Base-by-base conservation (phyloP, 2,888 invertebrate genomes). In the Meteorus colon region DNA sequence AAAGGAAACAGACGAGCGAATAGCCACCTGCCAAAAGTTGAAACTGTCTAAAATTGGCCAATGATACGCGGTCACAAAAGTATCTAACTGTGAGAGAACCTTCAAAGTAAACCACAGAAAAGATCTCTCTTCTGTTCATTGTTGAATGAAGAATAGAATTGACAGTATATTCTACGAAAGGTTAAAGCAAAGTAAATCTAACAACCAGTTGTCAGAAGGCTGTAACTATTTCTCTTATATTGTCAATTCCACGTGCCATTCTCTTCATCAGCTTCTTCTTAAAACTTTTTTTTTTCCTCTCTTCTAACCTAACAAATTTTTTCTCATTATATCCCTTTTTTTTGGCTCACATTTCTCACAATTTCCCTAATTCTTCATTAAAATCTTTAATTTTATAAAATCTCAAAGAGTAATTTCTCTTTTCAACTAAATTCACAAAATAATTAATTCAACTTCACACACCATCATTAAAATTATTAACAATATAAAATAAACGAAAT, bases 121-220 rank as follows among this genome's bases (percentile, higher is more conserved):
- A 14, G 16, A 24, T 24, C 24, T n/a, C 48, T 48, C 41, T 48
- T 16, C 16, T 48, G n/a, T 55, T 55, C 55, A 55, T 55, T 55
- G 55, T 55, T 55, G n/a, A 48, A 16, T 48, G 48, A 48, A n/a
- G 48, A 48, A 48, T 48, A 48, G n/a, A 48, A 48, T 16, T 48
- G 48, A 48, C 6, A 19, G 55, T 55, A 55, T 55, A 19, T 55
- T 55, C 55, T 19, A 24, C 55, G 55, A 55, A 55, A 48, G n/a
- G 55, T 1, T 19, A 24, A 55, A 55, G 55, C 55, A 55, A 55
- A 55, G 55, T 10, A 24, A 55, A 55, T 55, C n/a, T 55, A 55
- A 55, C 55, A 55, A 55, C 19, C 24, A 55, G 24, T 55, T 19
- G 19, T 55, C 55, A 55, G 24, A 55, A 55, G 19, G 6, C 19